Conservation (phyloP, 1,140 invertebrate genomes). For the Brachionus angularis region DNA sequence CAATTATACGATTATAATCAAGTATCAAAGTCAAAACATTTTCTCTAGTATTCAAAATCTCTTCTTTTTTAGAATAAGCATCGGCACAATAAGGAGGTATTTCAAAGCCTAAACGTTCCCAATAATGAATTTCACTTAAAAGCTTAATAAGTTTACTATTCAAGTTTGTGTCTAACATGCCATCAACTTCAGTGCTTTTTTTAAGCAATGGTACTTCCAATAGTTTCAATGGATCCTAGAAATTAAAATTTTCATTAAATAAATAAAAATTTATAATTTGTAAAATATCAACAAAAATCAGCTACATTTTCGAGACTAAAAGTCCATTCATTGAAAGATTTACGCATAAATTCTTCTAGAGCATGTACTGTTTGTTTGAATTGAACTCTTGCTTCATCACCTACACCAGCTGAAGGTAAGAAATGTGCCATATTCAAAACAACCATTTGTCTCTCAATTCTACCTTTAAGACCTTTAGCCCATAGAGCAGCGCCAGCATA, state of each 20-base stretch:
- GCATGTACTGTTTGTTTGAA: conserved; percentile 65
- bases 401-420: conserved; percentile 66
- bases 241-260: not conserved
- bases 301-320: conserved; percentile 60
- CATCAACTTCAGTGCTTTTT: conserved; percentile 63
- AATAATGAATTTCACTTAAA: conserved; percentile 67
- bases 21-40: conserved; percentile 70
- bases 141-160: conserved; percentile 64
- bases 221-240: conserved; percentile 61
- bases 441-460: conserved; percentile 61
- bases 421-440: conserved; percentile 68
- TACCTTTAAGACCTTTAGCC: conserved; percentile 63
- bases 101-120: conserved; percentile 66
- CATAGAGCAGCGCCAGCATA: conserved; percentile 68
- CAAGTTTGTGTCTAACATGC: conserved; percentile 73
- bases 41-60: conserved; percentile 67
- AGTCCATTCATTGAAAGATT: conserved; percentile 66
- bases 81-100: conserved; percentile 64
- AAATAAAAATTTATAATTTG: conserved; percentile 45
- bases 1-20: conserved; percentile 74
- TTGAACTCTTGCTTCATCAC: conserved; percentile 67
- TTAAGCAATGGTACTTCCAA: conserved; percentile 70
- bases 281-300: too few relatives aligned
- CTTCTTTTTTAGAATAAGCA: conserved; percentile 64
- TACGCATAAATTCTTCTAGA: conserved; percentile 65